Conservation (phyloP, 2,797 vertebrate species). For the Simalia tracyae region DNA sequence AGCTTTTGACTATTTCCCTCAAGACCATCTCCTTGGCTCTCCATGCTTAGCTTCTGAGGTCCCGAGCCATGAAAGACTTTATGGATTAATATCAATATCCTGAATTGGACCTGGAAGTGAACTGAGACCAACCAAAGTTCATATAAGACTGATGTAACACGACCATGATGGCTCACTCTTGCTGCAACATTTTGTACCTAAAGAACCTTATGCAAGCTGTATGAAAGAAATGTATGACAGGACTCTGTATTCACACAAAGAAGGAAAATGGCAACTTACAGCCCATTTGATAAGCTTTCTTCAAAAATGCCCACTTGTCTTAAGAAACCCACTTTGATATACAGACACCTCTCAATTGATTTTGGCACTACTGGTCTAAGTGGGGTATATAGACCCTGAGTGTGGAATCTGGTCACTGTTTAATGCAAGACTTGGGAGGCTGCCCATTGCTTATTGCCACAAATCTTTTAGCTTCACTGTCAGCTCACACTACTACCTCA, state of each 20-base stretch:
- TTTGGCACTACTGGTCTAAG: slow-evolving; percentile 18
- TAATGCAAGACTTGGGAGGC: slow-evolving; percentile 9
- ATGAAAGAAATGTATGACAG: neutral
- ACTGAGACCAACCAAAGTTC: no score
- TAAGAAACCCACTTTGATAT: neutral
- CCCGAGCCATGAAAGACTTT: no score
- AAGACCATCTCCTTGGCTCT: no score
- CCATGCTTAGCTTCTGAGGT: no score
- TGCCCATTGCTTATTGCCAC: neutral
- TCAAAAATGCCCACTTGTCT: neutral
- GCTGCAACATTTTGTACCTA: neutral
- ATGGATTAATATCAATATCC: no score
- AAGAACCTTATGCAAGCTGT: neutral
- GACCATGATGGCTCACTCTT: no score
- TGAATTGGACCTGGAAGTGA: no score
- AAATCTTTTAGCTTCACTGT: slow-evolving; percentile 55
- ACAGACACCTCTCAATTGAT: neutral
- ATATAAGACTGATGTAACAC: neutral
- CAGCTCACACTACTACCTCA: slow-evolving; percentile 41
- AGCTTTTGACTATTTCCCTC: no score
- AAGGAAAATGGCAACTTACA: neutral
- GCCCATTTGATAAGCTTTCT: neutral
- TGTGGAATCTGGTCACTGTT: slow-evolving; percentile 25
- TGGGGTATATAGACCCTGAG: neutral
- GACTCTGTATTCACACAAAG: neutral